Percentiles rank a stretch among this genome's conserved stretches.
Conservation (phyloP, 2,888 invertebrate genomes). For the Pseudococcus jackbeardsleyi region DNA sequence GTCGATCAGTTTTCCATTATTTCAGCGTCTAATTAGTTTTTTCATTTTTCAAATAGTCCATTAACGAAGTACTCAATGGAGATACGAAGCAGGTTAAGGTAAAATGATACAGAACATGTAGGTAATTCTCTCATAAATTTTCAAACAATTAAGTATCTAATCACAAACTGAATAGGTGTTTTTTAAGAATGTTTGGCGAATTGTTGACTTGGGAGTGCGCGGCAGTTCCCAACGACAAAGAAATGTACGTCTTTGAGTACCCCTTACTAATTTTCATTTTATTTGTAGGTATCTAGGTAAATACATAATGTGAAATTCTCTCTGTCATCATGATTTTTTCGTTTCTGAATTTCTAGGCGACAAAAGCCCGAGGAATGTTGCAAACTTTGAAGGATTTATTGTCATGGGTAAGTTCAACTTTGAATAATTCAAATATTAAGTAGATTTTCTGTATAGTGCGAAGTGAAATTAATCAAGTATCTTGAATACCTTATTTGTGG, state of each 20-base stretch:
- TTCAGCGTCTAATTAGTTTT: background rate
- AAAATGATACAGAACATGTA: background rate
- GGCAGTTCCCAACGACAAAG: background rate
- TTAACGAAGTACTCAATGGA: background rate
- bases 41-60: background rate
- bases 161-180: background rate
- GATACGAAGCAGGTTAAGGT: background rate
- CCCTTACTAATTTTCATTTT: background rate
- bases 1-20: background rate
- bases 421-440: background rate
- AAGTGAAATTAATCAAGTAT: background rate
- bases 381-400: background rate
- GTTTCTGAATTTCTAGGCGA: background rate
- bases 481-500: background rate
- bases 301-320: background rate
- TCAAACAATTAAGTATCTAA: background rate
- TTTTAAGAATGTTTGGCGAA: constrained; percentile 1
- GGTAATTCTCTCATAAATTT: background rate
- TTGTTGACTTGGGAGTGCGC: background rate
- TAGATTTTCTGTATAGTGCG: background rate
- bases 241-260: background rate
- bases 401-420: background rate
- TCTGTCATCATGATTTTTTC: background rate
- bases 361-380: background rate
- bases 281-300: background rate